Percentiles rank a stretch among this genome's conserved stretches.
phyloP scores from a whole-genome alignment of 2,113 vertebrate species.

The Thinocorus orbignyianus region DNA sequence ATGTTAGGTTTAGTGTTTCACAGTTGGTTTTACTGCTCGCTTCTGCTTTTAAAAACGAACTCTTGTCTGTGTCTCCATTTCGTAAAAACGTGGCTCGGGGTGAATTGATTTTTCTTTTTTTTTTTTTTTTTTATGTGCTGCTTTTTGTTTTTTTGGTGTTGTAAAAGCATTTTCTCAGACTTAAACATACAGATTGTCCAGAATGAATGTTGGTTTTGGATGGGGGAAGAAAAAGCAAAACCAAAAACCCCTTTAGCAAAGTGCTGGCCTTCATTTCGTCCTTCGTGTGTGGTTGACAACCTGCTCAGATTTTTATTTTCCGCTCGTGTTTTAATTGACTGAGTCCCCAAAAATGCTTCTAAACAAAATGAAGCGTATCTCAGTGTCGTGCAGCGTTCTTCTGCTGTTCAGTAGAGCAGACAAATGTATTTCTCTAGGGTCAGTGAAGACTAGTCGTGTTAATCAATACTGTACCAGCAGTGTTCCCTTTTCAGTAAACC shows the following conservation, averaged over 20 bases:
- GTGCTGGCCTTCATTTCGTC: neutral
- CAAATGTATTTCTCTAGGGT: slow-evolving; percentile 37
- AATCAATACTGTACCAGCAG: slow-evolving; percentile 44
- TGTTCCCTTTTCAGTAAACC: slow-evolving; percentile 38
- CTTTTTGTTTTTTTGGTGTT: slow-evolving; percentile 27
- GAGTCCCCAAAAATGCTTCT: neutral
- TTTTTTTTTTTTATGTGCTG: neutral
- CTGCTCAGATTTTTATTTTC: neutral
- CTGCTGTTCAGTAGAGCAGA: slow-evolving; percentile 16
- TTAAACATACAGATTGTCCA: neutral
- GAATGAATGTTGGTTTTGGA: neutral
- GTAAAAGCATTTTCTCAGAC: neutral
- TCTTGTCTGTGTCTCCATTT: neutral
- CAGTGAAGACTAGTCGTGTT: slow-evolving; percentile 5
- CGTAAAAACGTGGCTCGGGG: neutral
- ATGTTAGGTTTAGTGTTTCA: neutral
- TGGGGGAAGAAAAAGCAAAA: neutral
- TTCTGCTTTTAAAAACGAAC: slow-evolving; percentile 16
- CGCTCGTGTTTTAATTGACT: neutral
- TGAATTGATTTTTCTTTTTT: neutral
- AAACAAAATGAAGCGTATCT: neutral
- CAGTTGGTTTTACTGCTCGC: neutral
- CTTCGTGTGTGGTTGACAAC: neutral
- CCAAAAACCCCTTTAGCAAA: neutral
- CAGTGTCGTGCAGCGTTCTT: neutral